Percentiles rank a stretch among this genome's conserved stretches.
phyloP scores from a whole-genome alignment of 2,797 vertebrate species.

The Todus mexicanus region DNA sequence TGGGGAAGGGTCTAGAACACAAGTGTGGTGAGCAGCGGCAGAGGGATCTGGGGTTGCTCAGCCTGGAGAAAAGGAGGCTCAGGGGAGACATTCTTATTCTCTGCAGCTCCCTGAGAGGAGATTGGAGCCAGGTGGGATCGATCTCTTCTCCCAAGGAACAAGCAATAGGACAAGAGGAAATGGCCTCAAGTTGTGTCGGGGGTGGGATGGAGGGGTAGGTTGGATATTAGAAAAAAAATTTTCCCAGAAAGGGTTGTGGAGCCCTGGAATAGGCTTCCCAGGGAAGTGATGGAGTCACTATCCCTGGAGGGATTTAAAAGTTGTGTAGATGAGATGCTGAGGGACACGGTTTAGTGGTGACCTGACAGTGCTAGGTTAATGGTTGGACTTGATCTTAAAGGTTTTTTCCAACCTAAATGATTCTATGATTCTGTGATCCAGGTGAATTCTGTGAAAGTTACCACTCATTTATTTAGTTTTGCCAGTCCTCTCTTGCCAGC shows the following conservation, averaged over 20 bases:
- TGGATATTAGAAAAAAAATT: neutral
- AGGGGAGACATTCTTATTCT: too few species aligned
- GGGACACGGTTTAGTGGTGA: neutral
- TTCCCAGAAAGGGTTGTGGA: neutral
- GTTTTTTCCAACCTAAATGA: neutral
- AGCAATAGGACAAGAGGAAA: neutral
- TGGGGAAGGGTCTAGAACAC: neutral
- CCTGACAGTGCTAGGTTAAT: neutral
- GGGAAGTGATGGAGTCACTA: neutral
- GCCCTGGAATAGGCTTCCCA: neutral
- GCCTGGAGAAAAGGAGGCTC: neutral
- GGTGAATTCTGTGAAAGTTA: neutral
- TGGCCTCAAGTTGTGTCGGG: neutral
- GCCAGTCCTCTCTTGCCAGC: neutral
- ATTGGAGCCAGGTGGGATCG: neutral
- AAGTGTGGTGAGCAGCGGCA: neutral
- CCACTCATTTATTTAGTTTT: neutral
- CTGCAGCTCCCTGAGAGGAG: neutral
- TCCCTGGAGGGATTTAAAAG: neutral
- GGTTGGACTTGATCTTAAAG: neutral
- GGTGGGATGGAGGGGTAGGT: neutral
- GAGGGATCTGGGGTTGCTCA: neutral
- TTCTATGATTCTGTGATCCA: neutral
- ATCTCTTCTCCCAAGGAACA: neutral
- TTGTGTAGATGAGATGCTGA: neutral